Evolutionary conservation across 2,113 vertebrate genomes (phyloP), one percentile per base, ranked within the genome.

Genomic region (Bettongia penicillata): DNA sequence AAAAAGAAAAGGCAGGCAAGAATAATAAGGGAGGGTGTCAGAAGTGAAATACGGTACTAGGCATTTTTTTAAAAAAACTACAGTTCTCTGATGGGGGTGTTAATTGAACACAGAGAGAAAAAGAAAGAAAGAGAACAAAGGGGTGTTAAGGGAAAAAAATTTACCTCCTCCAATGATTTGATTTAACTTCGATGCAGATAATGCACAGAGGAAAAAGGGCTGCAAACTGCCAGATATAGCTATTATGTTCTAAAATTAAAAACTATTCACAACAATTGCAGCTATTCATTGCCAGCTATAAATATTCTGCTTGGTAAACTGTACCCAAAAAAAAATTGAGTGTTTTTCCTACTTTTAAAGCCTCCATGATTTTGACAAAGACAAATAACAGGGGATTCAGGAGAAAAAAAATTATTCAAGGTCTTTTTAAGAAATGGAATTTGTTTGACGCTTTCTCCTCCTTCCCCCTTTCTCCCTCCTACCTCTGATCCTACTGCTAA

Each of bases 51-150:
- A 97, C 97, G 98, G 97, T 96, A 97, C 98, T 95, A 98, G 97
- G 97, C 96, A 98, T 97, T 90, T 94, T 51, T 51, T 96, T 97
- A 92, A 96, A 94, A 91, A 77, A 37, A 96, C 94, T 97, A 94
- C 92, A 93, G 94, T 97, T 97, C 97, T 97, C 91, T 6, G 16
- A 97, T 96, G 97, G 97, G 97, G 96, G 97, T 97, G 98, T 98
- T 98, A 98, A 98, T 96, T 98, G 97, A 98, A 98, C 94, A 94
- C 96, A 49, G 92, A 93, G 50, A 93, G 52, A 94, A 96, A 95
- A 84, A 68, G 95, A 98, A 96, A 96, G 94, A 94, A 53, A 96
- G 97, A 98, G 98, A 98, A 98, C 98, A 98, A 98, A 98, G 97
- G 97, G 94, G 96, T 92, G 98, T 96, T 97, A 98, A 96, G 91